phyloP scores from a whole-genome alignment of 2,797 vertebrate species.

The Brachyalestes nurse region DNA sequence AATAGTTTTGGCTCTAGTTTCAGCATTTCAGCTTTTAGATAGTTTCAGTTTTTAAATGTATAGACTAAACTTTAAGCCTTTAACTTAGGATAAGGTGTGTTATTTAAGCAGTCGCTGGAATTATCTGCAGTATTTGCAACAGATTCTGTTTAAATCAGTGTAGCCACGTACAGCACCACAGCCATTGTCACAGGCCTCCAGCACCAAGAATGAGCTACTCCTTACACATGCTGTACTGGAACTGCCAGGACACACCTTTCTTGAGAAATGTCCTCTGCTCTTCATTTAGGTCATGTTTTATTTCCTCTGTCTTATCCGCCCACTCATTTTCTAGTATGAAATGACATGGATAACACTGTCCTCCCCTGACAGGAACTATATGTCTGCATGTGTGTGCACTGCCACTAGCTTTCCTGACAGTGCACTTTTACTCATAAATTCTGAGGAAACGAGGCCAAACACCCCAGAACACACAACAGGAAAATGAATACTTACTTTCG shows the following conservation, averaged over 20 bases:
- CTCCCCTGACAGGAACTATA: constrained; percentile 36
- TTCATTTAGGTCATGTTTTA: not conserved
- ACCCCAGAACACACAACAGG: constrained; percentile 23
- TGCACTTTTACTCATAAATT: constrained; percentile 33
- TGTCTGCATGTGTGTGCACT: constrained; percentile 44
- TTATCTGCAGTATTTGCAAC: not conserved
- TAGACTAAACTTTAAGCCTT: too few relatives aligned
- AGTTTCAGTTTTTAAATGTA: too few relatives aligned
- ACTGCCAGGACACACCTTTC: not conserved
- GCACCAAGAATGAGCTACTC: not conserved
- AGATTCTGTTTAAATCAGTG: not conserved
- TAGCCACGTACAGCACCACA: too few relatives aligned
- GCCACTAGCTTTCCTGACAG: not conserved
- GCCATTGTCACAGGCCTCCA: not conserved
- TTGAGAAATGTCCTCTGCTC: not conserved
- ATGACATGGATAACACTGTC: not conserved
- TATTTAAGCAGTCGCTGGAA: not conserved
- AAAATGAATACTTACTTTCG: constrained; percentile 35
- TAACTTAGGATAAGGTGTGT: too few relatives aligned
- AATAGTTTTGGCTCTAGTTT: too few relatives aligned
- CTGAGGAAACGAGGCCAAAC: not conserved
- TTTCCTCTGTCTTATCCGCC: not conserved
- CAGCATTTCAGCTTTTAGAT: too few relatives aligned
- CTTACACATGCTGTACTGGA: not conserved
- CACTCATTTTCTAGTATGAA: not conserved